Evolutionary conservation across 2,888 invertebrate genomes (phyloP).

Genomic region (Hirudinaria manillensis): DNA sequence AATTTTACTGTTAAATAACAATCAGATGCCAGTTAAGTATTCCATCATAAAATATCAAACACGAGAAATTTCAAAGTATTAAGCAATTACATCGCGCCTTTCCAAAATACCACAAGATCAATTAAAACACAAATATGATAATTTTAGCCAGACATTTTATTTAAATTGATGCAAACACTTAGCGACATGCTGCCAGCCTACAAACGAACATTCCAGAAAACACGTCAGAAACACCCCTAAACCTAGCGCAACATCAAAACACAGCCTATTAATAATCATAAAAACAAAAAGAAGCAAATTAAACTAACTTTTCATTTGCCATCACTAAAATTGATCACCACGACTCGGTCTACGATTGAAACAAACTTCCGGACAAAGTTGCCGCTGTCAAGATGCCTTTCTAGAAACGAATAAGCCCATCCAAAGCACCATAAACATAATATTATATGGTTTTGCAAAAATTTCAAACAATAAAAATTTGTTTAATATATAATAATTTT

Average conservation of each 20-base stretch:
- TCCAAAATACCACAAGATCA: not conserved
- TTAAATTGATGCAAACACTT: not conserved
- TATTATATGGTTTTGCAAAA: too few relatives aligned
- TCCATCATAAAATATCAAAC: not conserved
- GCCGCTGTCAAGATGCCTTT: slow-evolving; percentile 15
- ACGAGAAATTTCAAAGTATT: too few relatives aligned
- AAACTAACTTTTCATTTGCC: slow-evolving; percentile 9
- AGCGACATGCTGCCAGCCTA: not conserved
- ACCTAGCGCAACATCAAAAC: not conserved
- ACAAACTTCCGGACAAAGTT: slow-evolving; percentile 18
- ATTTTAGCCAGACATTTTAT: not conserved
- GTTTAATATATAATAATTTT: too few relatives aligned
- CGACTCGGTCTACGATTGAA: not conserved
- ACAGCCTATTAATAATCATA: not conserved
- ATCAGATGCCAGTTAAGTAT: not conserved
- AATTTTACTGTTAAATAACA: not conserved
- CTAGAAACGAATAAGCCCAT: not conserved
- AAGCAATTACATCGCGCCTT: not conserved
- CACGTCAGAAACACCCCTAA: not conserved
- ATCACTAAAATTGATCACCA: not conserved
- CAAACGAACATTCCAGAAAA: slow-evolving; percentile 11
- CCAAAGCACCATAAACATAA: too few relatives aligned
- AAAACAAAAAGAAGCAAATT: not conserved
- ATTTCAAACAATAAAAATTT: too few relatives aligned
- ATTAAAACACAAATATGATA: not conserved